These are phyloP conservation scores for Xestia sexstrigata DNA, from an alignment of 2,888 invertebrate species.

Conservation along the genomic window DNA sequence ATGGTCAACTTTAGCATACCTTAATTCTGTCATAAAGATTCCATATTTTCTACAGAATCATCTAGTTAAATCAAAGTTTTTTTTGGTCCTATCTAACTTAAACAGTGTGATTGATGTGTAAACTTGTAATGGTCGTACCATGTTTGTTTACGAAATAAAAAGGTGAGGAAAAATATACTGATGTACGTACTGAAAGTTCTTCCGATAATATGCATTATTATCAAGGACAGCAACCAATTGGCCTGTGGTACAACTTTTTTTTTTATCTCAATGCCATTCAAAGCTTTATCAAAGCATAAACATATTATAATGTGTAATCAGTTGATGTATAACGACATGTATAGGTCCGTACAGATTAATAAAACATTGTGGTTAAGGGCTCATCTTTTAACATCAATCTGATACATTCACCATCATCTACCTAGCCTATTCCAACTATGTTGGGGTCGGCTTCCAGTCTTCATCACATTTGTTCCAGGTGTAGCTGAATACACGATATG, in stretches of 20 bases:
- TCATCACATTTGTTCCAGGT: background rate
- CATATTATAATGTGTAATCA: slow-evolving; percentile 17
- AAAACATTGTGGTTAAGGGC: background rate
- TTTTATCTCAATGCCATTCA: slow-evolving; percentile 38
- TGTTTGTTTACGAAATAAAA: slow-evolving; percentile 20
- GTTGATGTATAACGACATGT: slow-evolving; percentile 15
- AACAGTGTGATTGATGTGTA: slow-evolving; percentile 43
- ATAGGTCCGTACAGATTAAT: background rate
- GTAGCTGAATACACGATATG: background rate
- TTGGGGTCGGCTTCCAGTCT: background rate
- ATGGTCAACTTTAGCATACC: background rate
- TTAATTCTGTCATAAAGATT: background rate
- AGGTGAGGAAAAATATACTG: background rate
- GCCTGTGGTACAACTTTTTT: slow-evolving; percentile 18
- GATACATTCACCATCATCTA: too few species aligned
- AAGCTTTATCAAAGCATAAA: slow-evolving; percentile 39
- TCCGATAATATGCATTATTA: slow-evolving; percentile 3
- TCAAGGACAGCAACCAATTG: slow-evolving; percentile 21
- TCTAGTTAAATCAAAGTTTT: background rate
- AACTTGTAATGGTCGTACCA: background rate
- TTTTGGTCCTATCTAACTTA: slow-evolving; percentile 14
- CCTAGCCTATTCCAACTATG: background rate
- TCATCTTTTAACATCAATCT: background rate
- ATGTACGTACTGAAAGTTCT: background rate
- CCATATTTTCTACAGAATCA: background rate